phyloP scores from a whole-genome alignment of 2,113 vertebrate species.

The Alosa alosa region DNA sequence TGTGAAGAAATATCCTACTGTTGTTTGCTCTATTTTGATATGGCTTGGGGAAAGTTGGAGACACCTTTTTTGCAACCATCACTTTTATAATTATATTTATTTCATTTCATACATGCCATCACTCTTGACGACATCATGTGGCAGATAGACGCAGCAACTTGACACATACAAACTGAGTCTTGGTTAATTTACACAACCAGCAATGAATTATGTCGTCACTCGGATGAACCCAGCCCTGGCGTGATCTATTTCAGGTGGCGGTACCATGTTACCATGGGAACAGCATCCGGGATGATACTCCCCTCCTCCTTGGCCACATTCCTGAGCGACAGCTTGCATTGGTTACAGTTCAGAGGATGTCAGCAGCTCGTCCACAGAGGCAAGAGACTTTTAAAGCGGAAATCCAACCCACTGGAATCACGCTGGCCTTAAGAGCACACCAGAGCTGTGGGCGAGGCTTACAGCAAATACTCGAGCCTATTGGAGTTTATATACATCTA shows the following conservation, averaged over 20 bases:
- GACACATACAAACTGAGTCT: too few species aligned
- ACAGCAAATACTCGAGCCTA: background rate
- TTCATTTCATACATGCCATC: too few species aligned
- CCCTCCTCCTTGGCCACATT: slow-evolving; percentile 33
- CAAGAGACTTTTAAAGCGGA: slow-evolving; percentile 24
- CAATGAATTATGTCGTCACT: too few species aligned
- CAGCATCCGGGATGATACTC: slow-evolving; percentile 37
- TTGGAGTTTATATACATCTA: slow-evolving; percentile 35
- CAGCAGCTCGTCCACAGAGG: background rate
- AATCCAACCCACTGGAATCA: slow-evolving; percentile 28
- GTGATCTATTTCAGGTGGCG: slow-evolving; percentile 41
- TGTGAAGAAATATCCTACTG: too few species aligned
- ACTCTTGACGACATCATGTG: too few species aligned
- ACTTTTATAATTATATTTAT: too few species aligned
- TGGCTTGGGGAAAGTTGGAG: too few species aligned
- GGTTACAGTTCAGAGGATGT: slow-evolving; percentile 17
- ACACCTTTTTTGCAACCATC: too few species aligned
- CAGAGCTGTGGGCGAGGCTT: slow-evolving; percentile 28
- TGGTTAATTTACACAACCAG: too few species aligned
- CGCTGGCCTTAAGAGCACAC: background rate
- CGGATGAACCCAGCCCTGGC: slow-evolving; percentile 16
- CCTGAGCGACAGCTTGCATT: slow-evolving; percentile 12
- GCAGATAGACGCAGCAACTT: too few species aligned
- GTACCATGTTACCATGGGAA: slow-evolving; percentile 40
- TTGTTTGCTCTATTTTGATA: too few species aligned